These are phyloP conservation scores for Myrmecobius fasciatus DNA, from an alignment of 2,113 vertebrate genomes.

Conservation along the genomic window DNA sequence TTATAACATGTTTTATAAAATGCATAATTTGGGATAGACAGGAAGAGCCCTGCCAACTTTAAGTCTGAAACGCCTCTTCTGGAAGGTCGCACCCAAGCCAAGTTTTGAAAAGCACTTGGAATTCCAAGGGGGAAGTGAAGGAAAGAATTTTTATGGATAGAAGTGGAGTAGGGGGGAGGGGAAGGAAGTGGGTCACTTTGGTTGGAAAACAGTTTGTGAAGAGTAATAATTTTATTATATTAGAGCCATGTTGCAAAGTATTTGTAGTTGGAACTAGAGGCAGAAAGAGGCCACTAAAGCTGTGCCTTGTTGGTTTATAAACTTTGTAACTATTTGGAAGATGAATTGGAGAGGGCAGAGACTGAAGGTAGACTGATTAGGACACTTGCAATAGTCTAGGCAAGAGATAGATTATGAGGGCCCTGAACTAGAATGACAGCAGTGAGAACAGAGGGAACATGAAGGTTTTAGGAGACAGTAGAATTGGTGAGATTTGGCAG, in stretches of 20 bases:
- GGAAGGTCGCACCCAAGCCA: neutral
- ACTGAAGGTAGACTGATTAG: neutral
- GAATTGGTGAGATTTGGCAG: neutral
- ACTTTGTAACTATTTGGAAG: neutral
- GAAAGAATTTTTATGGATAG: neutral
- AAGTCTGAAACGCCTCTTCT: neutral
- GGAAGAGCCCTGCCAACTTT: neutral
- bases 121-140: neutral
- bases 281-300: neutral
- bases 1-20: neutral
- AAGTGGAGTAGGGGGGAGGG: neutral
- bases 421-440: neutral
- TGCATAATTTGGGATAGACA: neutral
- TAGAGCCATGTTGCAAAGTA: neutral
- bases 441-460: neutral
- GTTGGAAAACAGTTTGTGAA: neutral
- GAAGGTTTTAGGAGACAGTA: neutral
- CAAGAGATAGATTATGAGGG: neutral
- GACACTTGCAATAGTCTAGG: neutral
- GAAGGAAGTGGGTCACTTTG: neutral
- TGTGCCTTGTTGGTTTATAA: neutral
- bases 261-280: neutral
- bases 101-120: neutral
- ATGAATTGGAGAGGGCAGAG: neutral
- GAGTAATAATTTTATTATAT: neutral